A percentile compares a stretch with the other conserved stretches of the same genome.
These are phyloP conservation scores for Arctopsyche grandis DNA, from an alignment of 1,140 invertebrate species.

Conservation along the genomic window DNA sequence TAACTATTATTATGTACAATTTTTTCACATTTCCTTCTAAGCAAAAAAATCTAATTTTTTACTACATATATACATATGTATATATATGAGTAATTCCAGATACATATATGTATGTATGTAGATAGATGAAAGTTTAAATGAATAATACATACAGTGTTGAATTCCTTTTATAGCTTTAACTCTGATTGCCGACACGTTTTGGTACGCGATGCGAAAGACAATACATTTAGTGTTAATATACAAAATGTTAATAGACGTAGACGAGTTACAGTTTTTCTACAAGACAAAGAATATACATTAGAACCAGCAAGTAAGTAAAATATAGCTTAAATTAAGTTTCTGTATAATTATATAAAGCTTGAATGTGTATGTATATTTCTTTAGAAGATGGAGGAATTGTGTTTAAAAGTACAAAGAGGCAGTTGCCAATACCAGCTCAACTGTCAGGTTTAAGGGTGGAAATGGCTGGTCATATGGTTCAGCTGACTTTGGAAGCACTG, in stretches of 20 bases:
- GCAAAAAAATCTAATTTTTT: no score
- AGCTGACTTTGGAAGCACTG: slow-evolving; percentile 73
- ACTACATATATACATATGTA: no score
- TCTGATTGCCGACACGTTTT: slow-evolving; percentile 74
- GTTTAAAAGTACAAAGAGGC: slow-evolving; percentile 67
- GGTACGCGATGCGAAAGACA: slow-evolving; percentile 72
- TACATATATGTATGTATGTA: neutral
- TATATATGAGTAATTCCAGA: neutral
- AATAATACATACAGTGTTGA: neutral
- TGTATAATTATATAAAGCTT: slow-evolving; percentile 23
- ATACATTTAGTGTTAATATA: slow-evolving; percentile 73
- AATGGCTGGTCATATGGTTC: slow-evolving; percentile 73
- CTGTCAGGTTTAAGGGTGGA: slow-evolving; percentile 75
- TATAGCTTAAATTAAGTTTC: slow-evolving; percentile 11
- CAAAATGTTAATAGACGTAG: slow-evolving; percentile 66
- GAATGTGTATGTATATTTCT: slow-evolving; percentile 52
- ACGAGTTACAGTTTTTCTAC: slow-evolving; percentile 68
- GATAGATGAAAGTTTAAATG: neutral
- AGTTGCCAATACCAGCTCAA: slow-evolving; percentile 74
- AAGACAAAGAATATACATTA: slow-evolving; percentile 75
- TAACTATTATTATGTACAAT: no score
- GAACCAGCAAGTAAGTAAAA: slow-evolving; percentile 62
- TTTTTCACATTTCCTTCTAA: no score
- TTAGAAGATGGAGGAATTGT: slow-evolving; percentile 68
- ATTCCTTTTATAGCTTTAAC: slow-evolving; percentile 64